Conservation (phyloP, 2,888 invertebrate species). For the Chrysotoxum bicinctum region DNA sequence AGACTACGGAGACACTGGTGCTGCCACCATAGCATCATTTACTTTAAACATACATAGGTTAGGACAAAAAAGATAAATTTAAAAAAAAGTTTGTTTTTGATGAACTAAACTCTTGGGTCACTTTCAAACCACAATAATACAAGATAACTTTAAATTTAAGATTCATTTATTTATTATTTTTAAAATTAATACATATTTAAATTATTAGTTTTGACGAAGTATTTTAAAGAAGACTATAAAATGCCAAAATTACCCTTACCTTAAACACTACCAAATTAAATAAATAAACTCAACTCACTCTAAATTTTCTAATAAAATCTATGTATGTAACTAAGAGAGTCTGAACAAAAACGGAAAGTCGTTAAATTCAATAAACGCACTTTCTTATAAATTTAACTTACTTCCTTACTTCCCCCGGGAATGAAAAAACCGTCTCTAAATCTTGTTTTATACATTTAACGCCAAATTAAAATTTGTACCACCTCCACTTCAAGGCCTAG, state of each 20-base stretch:
- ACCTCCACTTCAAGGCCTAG: conserved; percentile 18
- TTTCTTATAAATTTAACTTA: conserved; percentile 38
- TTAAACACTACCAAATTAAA: neutral
- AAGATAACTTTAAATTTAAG: no score
- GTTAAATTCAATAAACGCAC: conserved; percentile 42
- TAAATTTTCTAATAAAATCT: neutral
- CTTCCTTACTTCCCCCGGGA: neutral
- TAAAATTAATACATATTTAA: no score
- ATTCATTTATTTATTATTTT: no score
- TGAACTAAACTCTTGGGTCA: no score
- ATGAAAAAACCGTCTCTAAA: conserved; percentile 35
- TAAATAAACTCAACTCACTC: neutral
- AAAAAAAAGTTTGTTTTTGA: no score
- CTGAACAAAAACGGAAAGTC: conserved; percentile 13
- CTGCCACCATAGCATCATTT: no score
- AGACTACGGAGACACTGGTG: no score
- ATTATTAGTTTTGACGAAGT: no score
- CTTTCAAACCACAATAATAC: no score
- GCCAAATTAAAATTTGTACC: conserved; percentile 65
- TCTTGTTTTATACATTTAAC: conserved; percentile 59
- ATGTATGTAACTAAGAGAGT: neutral
- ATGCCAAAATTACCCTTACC: neutral
- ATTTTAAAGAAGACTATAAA: neutral
- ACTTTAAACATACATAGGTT: no score
- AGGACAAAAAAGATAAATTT: no score